Evolutionary conservation across 2,888 invertebrate species (phyloP), one percentile per base, ranked within the genome.

Genomic region (Tachystola acroxantha): DNA sequence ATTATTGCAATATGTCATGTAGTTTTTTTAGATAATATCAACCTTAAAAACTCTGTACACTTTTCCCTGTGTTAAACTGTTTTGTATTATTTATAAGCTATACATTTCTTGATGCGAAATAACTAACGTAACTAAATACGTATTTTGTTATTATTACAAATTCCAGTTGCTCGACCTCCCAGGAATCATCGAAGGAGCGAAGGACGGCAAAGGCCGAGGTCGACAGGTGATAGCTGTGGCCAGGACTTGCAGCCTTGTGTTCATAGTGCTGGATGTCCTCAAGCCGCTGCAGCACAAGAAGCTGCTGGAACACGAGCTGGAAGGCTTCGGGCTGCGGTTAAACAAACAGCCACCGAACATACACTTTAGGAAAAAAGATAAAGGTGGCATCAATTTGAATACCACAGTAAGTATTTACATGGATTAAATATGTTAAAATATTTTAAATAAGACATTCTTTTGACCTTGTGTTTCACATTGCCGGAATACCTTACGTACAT

Each of bases 161-260:
- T 60, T 66, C 7, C 70, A 99, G 95, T 85, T 99, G 39, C 89
- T 99, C 7, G 99, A 99, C 91, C 90, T 99, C 59, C 99, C 99
- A 43, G 99, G 99, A 85, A 99, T 99, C 74, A 99, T 99, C 56
- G 99, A 99, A 87, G 99, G 99, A 45, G 99, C 99, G 0, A 99
- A 99, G 70, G 99, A 99, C 71, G 99, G 99, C 46, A 99, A 99
- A 76, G 99, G 99, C 88, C 88, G 99, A 76, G 99, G 99, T 88
- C 91, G 98, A 44, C 99, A 99, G 80, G 99, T 99, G 2, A 99
- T 99, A 58, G 99, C 99, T 1, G 99, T 99, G 0, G 99, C 99
- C 0, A 89, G 99, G 37, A 99, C 99, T 0, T 99, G 99, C 79
- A 96, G 97, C 67, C 90, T 99, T 22, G 96, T 99, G 55, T 98